These are phyloP conservation scores for Etheostoma cragini DNA, from an alignment of 2,113 vertebrate genomes.

Conservation along the genomic window DNA sequence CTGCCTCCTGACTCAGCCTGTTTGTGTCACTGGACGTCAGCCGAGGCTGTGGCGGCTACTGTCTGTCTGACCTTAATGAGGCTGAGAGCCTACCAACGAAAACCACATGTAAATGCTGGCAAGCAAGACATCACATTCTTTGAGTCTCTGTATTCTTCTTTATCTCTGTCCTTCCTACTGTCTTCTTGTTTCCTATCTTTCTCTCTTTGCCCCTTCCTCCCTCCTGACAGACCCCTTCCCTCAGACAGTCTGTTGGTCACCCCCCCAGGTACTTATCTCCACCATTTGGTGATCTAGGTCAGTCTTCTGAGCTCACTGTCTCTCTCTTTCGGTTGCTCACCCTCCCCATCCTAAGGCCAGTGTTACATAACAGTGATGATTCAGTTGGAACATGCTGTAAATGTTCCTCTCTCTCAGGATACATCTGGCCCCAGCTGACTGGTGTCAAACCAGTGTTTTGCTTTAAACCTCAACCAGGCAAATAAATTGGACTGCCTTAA, in stretches of 20 bases:
- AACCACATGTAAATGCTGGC: constrained; percentile 9
- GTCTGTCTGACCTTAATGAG: constrained; percentile 59
- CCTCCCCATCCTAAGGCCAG: constrained; percentile 52
- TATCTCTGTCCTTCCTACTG: neutral
- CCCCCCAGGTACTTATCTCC: constrained; percentile 66
- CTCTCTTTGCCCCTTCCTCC: neutral
- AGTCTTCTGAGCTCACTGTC: constrained; percentile 58
- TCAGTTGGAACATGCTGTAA: constrained; percentile 63
- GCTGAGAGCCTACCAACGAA: constrained; percentile 4
- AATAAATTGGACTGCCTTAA: constrained; percentile 16
- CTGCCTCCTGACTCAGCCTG: constrained; percentile 75
- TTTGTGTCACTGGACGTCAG: constrained; percentile 71
- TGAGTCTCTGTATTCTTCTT: neutral
- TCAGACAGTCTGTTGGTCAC: constrained; percentile 5
- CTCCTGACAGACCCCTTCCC: neutral
- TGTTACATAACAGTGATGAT: constrained; percentile 77
- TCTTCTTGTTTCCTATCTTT: neutral
- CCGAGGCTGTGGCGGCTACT: constrained; percentile 28
- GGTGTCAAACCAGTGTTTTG: constrained; percentile 45
- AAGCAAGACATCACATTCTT: constrained; percentile 18
- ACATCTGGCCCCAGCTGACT: constrained; percentile 66
- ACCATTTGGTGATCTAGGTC: constrained; percentile 73
- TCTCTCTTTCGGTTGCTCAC: constrained; percentile 48
- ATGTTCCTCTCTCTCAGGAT: constrained; percentile 51
- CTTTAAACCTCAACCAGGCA: constrained; percentile 19